A percentile compares a stretch with the other conserved stretches of the same genome.
These are phyloP conservation scores for Protonemura montana DNA, from an alignment of 2,888 invertebrate genomes.

Conservation along the genomic window DNA sequence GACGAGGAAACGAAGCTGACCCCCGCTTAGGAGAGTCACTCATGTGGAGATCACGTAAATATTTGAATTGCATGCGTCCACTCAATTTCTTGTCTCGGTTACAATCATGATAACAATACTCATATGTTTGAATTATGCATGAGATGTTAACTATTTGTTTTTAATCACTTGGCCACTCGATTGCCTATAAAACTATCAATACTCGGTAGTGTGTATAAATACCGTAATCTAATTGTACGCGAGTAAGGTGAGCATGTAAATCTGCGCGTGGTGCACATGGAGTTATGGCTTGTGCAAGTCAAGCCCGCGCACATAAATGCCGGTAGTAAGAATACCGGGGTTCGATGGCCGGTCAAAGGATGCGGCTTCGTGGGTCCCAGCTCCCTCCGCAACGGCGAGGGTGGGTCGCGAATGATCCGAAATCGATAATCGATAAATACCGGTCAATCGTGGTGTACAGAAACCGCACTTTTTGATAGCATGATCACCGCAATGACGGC, in stretches of 20 bases:
- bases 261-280: background rate
- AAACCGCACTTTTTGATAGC: background rate
- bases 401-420: background rate
- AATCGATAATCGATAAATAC: background rate
- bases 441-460: background rate
- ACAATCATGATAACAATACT: background rate
- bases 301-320: background rate
- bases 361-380: background rate
- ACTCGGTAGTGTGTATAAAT: constrained; percentile 21
- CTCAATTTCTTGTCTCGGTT: background rate
- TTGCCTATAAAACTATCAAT: background rate
- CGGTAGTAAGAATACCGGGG: background rate
- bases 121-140: background rate
- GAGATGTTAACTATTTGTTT: background rate
- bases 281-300: background rate
- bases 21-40: background rate
- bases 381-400: background rate
- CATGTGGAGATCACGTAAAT: background rate
- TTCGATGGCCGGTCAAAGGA: constrained; percentile 19
- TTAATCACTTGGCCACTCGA: background rate
- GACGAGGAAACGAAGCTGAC: background rate
- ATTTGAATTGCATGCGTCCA: background rate
- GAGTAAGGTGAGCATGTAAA: background rate
- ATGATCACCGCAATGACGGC: background rate
- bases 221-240: constrained; percentile 13